Evolutionary conservation across 2,113 vertebrate species (phyloP).

Genomic region (Melanerpes aurifrons): DNA sequence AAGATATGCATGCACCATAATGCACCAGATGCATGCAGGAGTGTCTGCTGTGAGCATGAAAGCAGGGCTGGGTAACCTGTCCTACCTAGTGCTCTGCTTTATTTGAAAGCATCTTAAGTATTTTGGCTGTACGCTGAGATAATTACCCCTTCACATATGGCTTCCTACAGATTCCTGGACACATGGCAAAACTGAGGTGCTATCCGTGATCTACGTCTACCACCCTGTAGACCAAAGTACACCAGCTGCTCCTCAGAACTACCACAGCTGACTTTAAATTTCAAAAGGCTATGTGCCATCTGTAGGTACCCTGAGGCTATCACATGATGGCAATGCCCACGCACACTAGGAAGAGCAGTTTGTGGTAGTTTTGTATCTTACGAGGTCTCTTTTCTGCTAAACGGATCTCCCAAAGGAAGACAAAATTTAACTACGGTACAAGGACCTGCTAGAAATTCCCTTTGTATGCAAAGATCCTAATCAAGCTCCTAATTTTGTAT

Average conservation of each 20-base stretch:
- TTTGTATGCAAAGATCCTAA: not conserved
- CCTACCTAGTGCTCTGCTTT: not conserved
- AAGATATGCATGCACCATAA: not conserved
- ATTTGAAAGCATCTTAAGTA: not conserved
- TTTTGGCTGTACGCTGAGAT: not conserved
- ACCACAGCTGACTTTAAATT: not conserved
- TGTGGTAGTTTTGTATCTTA: not conserved
- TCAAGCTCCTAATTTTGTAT: not conserved
- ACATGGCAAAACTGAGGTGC: not conserved
- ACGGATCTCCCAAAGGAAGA: not conserved
- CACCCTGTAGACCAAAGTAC: not conserved
- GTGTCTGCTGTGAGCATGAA: not conserved
- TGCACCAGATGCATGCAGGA: conserved; percentile 16
- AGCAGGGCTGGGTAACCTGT: not conserved
- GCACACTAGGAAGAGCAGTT: not conserved
- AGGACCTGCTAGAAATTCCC: not conserved
- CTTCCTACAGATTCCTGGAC: not conserved
- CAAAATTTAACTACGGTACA: not conserved
- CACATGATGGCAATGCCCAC: not conserved
- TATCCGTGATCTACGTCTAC: not conserved
- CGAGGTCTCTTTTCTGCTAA: not conserved
- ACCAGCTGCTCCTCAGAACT: not conserved
- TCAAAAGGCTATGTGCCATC: not conserved
- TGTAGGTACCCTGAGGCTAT: not conserved
- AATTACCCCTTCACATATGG: not conserved